Evolutionary conservation across 1,140 invertebrate species (phyloP).

Genomic region (Halictus rubicundus): DNA sequence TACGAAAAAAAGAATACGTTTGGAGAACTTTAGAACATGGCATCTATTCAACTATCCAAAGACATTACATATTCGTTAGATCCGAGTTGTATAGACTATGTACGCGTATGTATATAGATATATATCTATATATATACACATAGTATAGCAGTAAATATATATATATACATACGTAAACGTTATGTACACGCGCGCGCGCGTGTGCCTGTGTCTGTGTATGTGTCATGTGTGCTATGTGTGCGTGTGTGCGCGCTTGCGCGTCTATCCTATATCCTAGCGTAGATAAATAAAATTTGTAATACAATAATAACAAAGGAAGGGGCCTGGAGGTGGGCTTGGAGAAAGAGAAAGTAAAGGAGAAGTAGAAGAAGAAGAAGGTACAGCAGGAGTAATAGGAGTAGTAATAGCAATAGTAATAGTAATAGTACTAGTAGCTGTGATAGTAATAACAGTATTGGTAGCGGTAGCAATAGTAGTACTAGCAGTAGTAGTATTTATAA

Average conservation of each 20-base stretch:
- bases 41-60: constrained; percentile 53
- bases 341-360: background rate
- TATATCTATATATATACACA: constrained; percentile 8
- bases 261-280: background rate
- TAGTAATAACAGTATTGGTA: too few relatives aligned
- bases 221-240: too few relatives aligned
- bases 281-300: constrained; percentile 8
- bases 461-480: background rate
- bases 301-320: background rate
- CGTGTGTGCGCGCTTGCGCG: too few relatives aligned
- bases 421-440: background rate
- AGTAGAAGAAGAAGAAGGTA: constrained; percentile 48
- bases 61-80: constrained; percentile 51
- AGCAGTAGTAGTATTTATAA: background rate
- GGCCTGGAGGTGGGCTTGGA: too few relatives aligned
- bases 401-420: constrained; percentile 7
- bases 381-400: background rate
- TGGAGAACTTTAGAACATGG: constrained; percentile 49
- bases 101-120: constrained; percentile 9
- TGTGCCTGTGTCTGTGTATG: too few relatives aligned
- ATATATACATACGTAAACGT: too few relatives aligned
- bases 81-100: constrained; percentile 21
- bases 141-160: constrained; percentile 9
- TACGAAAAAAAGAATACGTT: constrained; percentile 60
- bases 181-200: too few relatives aligned